Evolutionary conservation across 1,140 invertebrate species (phyloP).

Genomic region (Drosophila serrata): DNA sequence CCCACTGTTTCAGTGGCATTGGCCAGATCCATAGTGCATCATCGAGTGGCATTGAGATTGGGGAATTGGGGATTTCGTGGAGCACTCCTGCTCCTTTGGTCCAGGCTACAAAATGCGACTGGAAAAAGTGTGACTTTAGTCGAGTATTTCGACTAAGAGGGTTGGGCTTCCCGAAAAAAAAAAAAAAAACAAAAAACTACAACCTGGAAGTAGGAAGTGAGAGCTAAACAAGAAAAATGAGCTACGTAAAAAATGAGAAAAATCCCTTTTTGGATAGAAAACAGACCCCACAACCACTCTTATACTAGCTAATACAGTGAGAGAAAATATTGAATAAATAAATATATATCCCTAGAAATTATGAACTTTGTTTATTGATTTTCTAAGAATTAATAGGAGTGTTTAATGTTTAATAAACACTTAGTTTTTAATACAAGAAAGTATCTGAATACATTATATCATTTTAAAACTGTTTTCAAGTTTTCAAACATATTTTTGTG

Average conservation of each 20-base stretch:
- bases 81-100: constrained; percentile 32
- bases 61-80: constrained; percentile 26
- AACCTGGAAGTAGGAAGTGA: constrained; percentile 80
- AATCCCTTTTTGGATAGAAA: constrained; percentile 55
- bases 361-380: neutral
- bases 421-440: no score
- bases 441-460: no score
- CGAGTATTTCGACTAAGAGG: constrained; percentile 17
- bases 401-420: no score
- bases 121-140: constrained; percentile 65
- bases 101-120: constrained; percentile 29
- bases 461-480: neutral
- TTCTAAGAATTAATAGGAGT: no score
- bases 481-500: neutral
- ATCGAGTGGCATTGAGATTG: constrained; percentile 71
- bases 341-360: neutral
- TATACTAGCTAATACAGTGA: neutral
- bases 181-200: constrained; percentile 43
- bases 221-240: constrained; percentile 32
- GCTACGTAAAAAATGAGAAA: constrained; percentile 45
- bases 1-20: constrained; percentile 47
- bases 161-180: constrained; percentile 9
- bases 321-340: neutral
- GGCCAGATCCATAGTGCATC: constrained; percentile 58
- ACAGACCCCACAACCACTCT: neutral